phyloP scores from a whole-genome alignment of 2,797 vertebrate genomes.

The Odontamblyopus rebecca region DNA sequence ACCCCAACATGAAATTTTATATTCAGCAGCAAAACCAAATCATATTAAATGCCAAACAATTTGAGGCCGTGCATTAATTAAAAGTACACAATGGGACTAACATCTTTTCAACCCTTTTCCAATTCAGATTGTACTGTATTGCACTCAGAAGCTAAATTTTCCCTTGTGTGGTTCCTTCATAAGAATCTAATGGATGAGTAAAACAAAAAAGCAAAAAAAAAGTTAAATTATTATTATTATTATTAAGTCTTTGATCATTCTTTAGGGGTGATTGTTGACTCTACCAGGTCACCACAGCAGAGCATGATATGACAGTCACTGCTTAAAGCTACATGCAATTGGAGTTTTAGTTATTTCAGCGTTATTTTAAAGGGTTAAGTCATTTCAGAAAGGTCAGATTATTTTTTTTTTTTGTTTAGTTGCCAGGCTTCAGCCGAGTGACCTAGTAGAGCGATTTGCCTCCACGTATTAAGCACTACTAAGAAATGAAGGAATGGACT shows the following conservation, averaged over 20 bases:
- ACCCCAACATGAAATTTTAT: slow-evolving; percentile 45
- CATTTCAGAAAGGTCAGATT: slow-evolving; percentile 64
- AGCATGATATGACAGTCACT: slow-evolving; percentile 54
- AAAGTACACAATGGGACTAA: slow-evolving; percentile 70
- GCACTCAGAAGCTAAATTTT: slow-evolving; percentile 69
- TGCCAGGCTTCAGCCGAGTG: slow-evolving; percentile 54
- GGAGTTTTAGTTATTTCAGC: slow-evolving; percentile 60
- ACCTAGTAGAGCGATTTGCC: slow-evolving; percentile 73
- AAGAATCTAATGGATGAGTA: slow-evolving; percentile 62
- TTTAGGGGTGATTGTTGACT: slow-evolving; percentile 70
- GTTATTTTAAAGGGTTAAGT: slow-evolving; percentile 77
- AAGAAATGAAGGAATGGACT: slow-evolving; percentile 78
- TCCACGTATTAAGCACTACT: slow-evolving; percentile 70
- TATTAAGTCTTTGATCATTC: slow-evolving; percentile 67
- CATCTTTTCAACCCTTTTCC: slow-evolving; percentile 68
- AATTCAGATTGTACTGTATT: slow-evolving; percentile 75
- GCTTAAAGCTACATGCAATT: slow-evolving; percentile 62
- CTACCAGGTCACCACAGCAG: slow-evolving; percentile 71
- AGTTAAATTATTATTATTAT: slow-evolving; percentile 4
- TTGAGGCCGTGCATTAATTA: slow-evolving; percentile 53
- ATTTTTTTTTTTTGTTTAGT: slow-evolving; percentile 54
- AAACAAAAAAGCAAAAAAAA: slow-evolving; percentile 26
- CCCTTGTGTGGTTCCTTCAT: slow-evolving; percentile 80
- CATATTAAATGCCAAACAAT: slow-evolving; percentile 69
- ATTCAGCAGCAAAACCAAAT: slow-evolving; percentile 73